Base-by-base conservation (phyloP, 2,113 vertebrate species). In the Myotis brandtii region DNA sequence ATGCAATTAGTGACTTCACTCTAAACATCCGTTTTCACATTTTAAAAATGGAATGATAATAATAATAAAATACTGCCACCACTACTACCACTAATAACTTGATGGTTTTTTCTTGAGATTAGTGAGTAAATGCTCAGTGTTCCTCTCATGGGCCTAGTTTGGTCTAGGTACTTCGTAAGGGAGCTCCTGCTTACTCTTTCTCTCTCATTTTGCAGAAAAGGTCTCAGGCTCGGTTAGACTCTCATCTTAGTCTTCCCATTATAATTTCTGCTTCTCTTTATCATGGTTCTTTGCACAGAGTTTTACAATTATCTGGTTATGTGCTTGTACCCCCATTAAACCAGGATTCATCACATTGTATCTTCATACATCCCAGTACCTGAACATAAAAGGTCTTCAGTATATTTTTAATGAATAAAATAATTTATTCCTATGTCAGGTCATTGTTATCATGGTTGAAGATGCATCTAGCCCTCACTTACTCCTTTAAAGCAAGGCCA, bases 371-470 rank as follows among this genome's bases (percentile, higher is more conserved):
- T 92, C 52, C 56, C 2, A 81, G 30, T 50, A 56, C 1, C 27
- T 88, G 37, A 10, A 37, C 6, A 81, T n/a, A 54, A n/a, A n/a
- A 20, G 6, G 9, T 75, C 73, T 94, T 50, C 3, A 66, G 8
- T 37, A 18, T 17, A 76, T 84, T 91, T 85, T 85, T 56, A 76
- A 83, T 94, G 18, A 89, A 76, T 82, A 87, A 43, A 93, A 84
- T 80, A 70, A 86, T 79, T 62, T 4, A 86, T 59, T 82, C 3
- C 32, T 17, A n/a, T 89, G 84, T 16, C 1, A 75, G 21, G 7
- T 46, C n/a, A 25, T 64, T 84, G 16, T 25, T 32, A 50, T 64
- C 25, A 18, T 34, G 64, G 25, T 10, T 56, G 32, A 18, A n/a
- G 6, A 66, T 66, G 32, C 20, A 86, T 54, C 52, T 56, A 86